Base-by-base conservation (phyloP, 2,797 vertebrate species). In the Emydoidea blandingii region DNA sequence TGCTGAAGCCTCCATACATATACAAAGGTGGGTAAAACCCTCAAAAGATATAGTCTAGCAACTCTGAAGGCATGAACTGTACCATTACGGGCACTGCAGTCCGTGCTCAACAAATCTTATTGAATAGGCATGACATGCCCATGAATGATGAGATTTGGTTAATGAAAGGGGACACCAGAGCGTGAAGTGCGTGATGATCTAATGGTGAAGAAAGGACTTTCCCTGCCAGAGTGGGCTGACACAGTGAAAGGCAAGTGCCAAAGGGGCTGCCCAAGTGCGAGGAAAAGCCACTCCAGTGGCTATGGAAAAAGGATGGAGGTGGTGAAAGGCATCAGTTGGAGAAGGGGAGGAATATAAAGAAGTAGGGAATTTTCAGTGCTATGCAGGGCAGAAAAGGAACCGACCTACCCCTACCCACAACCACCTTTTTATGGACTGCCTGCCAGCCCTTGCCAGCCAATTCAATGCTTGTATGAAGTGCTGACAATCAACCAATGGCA, bases 391-490 rank as follows among this genome's bases (percentile, higher is more conserved):
- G 9, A 78, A 68, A 50, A 78, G 68, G 68, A 72, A 21, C 91
- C 80, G 7, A 37, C 72, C 49, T 72, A 44, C 9, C 0, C 0
- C 16, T 93, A 79, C 37, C 50, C 23, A 80, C 50, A 47, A 5
- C 37, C 85, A 3, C 19, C 41, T 23, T 62, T 92, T 83, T 27
- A 62, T 44, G 3, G 27, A 2, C 2, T 83, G 44, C 12, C 56
- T 68, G 34, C 12, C 56, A 81, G 37, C 31, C 88, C 49, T 79
- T 91, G 19, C 44, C 86, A 31, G 44, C 5, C 21, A 87, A 76
- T 41, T 50, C 74, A 72, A 25, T 72, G 68, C 37, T 23, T 41
- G 37, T 41, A 72, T 41, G 68, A 52, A 76, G 81, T 84, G 88
- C 23, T 94, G 85, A 81, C 52, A 83, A 41, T 47, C 4, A 54